Conservation (phyloP, 2,797 vertebrate genomes). For the Orestias chungarensis region DNA sequence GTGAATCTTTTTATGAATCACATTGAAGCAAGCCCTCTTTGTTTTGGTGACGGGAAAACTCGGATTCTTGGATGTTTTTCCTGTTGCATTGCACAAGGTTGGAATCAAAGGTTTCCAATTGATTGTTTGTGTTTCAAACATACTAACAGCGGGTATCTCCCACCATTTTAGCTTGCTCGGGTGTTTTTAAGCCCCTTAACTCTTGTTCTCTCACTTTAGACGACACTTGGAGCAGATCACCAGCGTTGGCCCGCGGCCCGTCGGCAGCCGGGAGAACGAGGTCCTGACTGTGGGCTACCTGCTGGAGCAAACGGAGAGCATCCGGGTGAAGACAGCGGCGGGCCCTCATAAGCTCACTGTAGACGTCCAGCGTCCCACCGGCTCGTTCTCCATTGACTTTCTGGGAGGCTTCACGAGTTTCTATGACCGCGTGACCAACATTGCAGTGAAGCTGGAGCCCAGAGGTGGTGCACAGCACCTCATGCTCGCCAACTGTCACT, state of each 20-base stretch:
- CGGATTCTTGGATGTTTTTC: not conserved
- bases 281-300: constrained; percentile 90
- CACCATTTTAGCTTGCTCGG: not conserved
- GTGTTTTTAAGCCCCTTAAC: not conserved
- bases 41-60: too few species aligned
- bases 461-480: constrained; percentile 85
- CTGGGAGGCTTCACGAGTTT: constrained; percentile 96
- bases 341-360: constrained; percentile 83
- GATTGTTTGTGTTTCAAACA: not conserved
- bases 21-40: not conserved
- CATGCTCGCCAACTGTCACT: constrained; percentile 96
- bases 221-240: constrained; percentile 91
- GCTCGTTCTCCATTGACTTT: constrained; percentile 96
- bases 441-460: constrained; percentile 91
- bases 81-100: not conserved
- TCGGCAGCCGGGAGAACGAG: constrained; percentile 94
- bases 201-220: constrained; percentile 70
- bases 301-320: constrained; percentile 86
- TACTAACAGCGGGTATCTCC: not conserved
- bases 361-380: constrained; percentile 90
- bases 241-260: constrained; percentile 89
- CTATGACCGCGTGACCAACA: constrained; percentile 94
- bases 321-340: constrained; percentile 75
- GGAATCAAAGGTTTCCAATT: not conserved
- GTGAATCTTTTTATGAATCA: not conserved